A percentile compares a stretch with the other conserved stretches of the same genome.
Conservation (phyloP, 2,888 invertebrate genomes). For the Onthophagus sagittarius region DNA sequence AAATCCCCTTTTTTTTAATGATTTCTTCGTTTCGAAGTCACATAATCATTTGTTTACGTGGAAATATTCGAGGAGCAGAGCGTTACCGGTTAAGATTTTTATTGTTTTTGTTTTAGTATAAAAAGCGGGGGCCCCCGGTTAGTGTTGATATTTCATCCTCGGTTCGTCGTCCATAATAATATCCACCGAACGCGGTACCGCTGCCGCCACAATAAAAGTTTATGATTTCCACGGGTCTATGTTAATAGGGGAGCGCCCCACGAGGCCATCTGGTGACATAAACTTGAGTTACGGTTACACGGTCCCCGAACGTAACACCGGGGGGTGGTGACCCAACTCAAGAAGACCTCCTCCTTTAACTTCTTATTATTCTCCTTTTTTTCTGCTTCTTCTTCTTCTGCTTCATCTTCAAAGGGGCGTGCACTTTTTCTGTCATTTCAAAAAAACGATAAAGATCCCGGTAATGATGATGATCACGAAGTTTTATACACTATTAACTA, state of each 20-base stretch:
- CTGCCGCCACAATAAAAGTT: not conserved
- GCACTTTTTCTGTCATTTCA: no score
- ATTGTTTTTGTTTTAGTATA: not conserved
- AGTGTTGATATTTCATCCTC: slow-evolving; percentile 1
- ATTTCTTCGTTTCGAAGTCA: not conserved
- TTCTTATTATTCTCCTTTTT: not conserved
- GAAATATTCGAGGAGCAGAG: not conserved
- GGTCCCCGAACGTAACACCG: not conserved
- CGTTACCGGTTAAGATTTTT: not conserved
- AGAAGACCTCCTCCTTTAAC: not conserved
- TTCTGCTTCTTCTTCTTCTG: not conserved
- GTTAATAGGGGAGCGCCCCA: not conserved
- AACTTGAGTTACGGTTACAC: not conserved
- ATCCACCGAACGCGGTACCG: not conserved
- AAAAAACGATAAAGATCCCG: no score
- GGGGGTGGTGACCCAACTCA: not conserved
- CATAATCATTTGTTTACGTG: not conserved
- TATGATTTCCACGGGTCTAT: slow-evolving; percentile 1
- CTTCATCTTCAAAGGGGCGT: not conserved
- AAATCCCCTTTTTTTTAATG: no score
- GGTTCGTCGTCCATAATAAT: not conserved
- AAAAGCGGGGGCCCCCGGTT: not conserved
- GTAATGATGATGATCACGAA: no score
- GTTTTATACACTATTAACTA: no score
- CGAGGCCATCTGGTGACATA: not conserved